These are phyloP conservation scores for Psilopogon haemacephalus DNA, from an alignment of 2,113 vertebrate species.

Conservation along the genomic window DNA sequence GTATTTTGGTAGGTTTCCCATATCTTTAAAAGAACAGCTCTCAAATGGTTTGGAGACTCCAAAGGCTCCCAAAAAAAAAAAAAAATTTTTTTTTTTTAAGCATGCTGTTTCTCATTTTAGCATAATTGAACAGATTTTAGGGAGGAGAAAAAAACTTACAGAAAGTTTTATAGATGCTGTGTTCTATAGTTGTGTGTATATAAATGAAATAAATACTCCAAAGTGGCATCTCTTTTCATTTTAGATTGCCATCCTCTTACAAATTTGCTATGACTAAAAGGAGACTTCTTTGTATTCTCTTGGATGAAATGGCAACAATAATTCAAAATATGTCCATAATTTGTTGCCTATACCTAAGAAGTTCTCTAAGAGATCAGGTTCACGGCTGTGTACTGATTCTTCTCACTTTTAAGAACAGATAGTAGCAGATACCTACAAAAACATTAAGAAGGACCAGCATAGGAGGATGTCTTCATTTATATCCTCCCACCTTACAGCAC, in stretches of 20 bases:
- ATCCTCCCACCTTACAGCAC: background rate
- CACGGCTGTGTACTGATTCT: background rate
- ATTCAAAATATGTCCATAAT: background rate
- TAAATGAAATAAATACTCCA: conserved; percentile 6
- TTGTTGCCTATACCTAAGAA: background rate
- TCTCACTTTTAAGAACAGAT: background rate
- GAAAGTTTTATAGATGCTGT: conserved; percentile 31
- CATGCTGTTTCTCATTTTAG: conserved; percentile 44
- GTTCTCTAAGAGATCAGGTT: background rate
- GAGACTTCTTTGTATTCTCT: background rate
- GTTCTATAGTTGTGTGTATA: background rate
- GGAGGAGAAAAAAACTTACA: background rate
- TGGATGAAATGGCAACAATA: background rate
- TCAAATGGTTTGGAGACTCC: conserved; percentile 63
- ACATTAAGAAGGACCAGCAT: background rate
- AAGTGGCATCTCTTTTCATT: background rate
- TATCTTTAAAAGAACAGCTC: conserved; percentile 71
- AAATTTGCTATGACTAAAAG: background rate
- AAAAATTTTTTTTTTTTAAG: background rate
- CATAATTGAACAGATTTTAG: conserved; percentile 36
- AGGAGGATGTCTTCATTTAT: background rate
- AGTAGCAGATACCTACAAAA: background rate
- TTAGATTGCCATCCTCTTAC: background rate
- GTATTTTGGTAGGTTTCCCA: conserved; percentile 69
- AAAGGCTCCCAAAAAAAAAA: conserved; percentile 49